Evolutionary conservation across 1,140 invertebrate genomes (phyloP), one percentile per base, ranked within the genome.

Genomic region (Calliphora vicina): DNA sequence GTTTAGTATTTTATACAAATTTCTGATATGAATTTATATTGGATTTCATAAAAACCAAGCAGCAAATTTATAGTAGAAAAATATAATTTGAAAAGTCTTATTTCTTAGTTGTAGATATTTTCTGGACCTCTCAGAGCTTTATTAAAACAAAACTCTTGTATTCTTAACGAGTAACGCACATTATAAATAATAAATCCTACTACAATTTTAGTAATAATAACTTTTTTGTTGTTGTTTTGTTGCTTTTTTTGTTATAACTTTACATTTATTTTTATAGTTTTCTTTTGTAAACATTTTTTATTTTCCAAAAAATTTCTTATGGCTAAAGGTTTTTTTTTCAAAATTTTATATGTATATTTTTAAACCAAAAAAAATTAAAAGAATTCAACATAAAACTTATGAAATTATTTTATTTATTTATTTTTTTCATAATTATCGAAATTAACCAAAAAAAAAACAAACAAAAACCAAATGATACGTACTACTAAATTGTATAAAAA

Each of bases 401-500:
- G 43, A 29, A 81, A 17, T 20, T 84, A 85, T 80, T 84, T 84
- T 84, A 82, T 84, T 86, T 86, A 86, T 87, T 87, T 35, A n/a
- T 35, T 85, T 83, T 76, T 45, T 82, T 74, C 67, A 84, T 71
- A 73, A 85, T 83, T 81, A 23, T 78, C 35, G 4, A 76, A 76
- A 76, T 78, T 57, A 57, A 27, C 20, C 25, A 29, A 61, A 81
- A 81, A 81, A 17, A 81, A 27, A 67, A n/a, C n/a, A 80, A 67
- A 82, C 8, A 17, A 43, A 78, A 76, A 78, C 13, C n/a, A 74
- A 74, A 74, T 17, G 35, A 35, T 8, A 35, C 29, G 27, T 35
- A 35, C 72, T 17, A 74, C 25, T 74, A 29, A 74, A 35, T 35
- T 74, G 27, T 74, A 74, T 26, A 72, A 27, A 72, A 4, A n/a